These are phyloP conservation scores for Apis dorsata DNA, from an alignment of 1,140 invertebrate species.

Conservation along the genomic window DNA sequence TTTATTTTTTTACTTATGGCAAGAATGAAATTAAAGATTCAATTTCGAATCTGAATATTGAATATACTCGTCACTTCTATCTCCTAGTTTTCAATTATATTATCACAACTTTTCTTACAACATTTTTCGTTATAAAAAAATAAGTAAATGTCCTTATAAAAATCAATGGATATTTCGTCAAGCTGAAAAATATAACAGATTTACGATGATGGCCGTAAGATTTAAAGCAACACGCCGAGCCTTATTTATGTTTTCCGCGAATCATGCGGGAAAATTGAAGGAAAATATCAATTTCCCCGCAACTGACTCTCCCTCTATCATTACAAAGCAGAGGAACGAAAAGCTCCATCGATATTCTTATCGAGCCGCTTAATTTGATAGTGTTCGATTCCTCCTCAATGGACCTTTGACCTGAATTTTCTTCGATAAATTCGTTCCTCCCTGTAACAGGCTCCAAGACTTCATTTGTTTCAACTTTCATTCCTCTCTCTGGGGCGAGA, in stretches of 20 bases:
- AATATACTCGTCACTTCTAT: too few species aligned
- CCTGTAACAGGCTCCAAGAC: slow-evolving; percentile 23
- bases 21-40: too few species aligned
- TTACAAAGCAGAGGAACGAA: not conserved
- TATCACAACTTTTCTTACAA: too few species aligned
- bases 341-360: slow-evolving; percentile 20
- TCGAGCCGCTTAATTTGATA: slow-evolving; percentile 36
- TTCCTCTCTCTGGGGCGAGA: not conserved
- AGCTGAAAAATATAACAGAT: not conserved
- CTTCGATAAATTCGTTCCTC: slow-evolving; percentile 36
- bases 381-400: slow-evolving; percentile 34
- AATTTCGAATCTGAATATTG: too few species aligned
- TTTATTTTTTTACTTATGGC: too few species aligned
- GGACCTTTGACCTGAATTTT: slow-evolving; percentile 43
- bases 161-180: not conserved
- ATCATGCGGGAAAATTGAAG: slow-evolving; percentile 6
- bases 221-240: not conserved
- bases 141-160: too few species aligned
- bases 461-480: slow-evolving; percentile 43
- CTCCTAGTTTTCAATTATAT: too few species aligned
- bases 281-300: slow-evolving; percentile 38
- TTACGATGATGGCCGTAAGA: not conserved
- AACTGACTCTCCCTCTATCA: not conserved
- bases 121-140: too few species aligned
- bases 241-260: slow-evolving; percentile 23